Evolutionary conservation across 2,888 invertebrate genomes (phyloP).

Genomic region (Trilocha varians): DNA sequence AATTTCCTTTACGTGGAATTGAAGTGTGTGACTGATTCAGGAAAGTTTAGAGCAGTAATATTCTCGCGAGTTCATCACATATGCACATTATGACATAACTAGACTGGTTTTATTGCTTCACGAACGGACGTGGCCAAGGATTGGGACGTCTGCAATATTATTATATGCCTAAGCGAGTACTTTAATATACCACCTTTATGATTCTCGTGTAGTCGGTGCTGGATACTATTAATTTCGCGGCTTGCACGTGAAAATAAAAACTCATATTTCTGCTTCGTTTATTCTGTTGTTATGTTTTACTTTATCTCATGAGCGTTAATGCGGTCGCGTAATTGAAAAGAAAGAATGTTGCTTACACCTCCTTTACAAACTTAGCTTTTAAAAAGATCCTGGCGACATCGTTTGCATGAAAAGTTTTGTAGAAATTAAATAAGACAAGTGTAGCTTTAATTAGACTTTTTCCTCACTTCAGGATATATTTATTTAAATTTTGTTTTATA

Average conservation of each 20-base stretch:
- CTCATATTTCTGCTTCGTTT: not conserved
- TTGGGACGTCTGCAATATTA: slow-evolving; percentile 41
- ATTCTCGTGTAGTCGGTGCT: slow-evolving; percentile 27
- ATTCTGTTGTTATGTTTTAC: not conserved
- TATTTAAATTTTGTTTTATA: too few relatives aligned
- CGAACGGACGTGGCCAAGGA: slow-evolving; percentile 57
- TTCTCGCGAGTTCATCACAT: slow-evolving; percentile 46
- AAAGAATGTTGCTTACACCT: not conserved
- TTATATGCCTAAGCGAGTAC: slow-evolving; percentile 40
- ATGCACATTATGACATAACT: slow-evolving; percentile 64
- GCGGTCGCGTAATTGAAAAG: not conserved
- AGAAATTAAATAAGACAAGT: too few relatives aligned
- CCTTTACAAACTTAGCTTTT: not conserved
- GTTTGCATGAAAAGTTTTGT: not conserved
- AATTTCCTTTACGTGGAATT: slow-evolving; percentile 21
- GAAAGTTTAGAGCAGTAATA: slow-evolving; percentile 42
- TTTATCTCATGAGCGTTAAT: not conserved
- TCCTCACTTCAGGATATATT: too few relatives aligned
- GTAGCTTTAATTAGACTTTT: too few relatives aligned
- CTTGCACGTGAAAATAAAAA: slow-evolving; percentile 5
- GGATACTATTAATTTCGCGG: slow-evolving; percentile 33
- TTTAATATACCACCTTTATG: slow-evolving; percentile 56
- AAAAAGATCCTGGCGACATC: not conserved
- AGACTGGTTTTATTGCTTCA: slow-evolving; percentile 55
- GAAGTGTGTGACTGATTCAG: slow-evolving; percentile 33